phyloP scores from a whole-genome alignment of 2,113 vertebrate species.

The Saguinus imperator region DNA sequence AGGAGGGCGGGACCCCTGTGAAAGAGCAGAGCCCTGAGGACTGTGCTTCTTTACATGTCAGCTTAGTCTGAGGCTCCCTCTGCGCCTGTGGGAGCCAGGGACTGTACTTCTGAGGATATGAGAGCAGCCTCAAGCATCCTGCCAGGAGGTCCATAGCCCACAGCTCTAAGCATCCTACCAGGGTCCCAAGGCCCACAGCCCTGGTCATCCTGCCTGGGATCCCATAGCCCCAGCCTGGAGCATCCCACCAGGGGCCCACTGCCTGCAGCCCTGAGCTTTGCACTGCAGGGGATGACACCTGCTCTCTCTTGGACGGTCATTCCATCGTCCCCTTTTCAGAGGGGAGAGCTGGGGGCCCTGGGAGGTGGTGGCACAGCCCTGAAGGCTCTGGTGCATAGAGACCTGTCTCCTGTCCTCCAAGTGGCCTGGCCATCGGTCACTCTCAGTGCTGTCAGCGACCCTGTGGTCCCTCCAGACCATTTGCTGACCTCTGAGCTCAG shows the following conservation, averaged over 20 bases:
- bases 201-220: too few species aligned
- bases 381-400: neutral
- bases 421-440: neutral
- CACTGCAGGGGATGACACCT: neutral
- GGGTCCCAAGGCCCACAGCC: too few species aligned
- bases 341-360: neutral
- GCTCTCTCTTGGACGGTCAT: neutral
- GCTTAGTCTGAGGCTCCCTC: neutral
- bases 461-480: neutral
- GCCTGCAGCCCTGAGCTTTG: too few species aligned
- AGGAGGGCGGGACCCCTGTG: too few species aligned
- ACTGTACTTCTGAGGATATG: neutral
- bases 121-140: neutral
- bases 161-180: too few species aligned
- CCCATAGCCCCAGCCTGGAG: too few species aligned
- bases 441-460: neutral
- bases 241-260: too few species aligned
- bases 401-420: neutral
- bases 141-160: too few species aligned
- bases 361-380: accelerated
- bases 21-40: too few species aligned
- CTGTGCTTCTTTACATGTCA: too few species aligned
- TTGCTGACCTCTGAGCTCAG: neutral
- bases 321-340: neutral
- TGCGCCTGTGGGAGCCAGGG: neutral